These are phyloP conservation scores for Fulica atra DNA, from an alignment of 2,113 vertebrate species.

Conservation along the genomic window DNA sequence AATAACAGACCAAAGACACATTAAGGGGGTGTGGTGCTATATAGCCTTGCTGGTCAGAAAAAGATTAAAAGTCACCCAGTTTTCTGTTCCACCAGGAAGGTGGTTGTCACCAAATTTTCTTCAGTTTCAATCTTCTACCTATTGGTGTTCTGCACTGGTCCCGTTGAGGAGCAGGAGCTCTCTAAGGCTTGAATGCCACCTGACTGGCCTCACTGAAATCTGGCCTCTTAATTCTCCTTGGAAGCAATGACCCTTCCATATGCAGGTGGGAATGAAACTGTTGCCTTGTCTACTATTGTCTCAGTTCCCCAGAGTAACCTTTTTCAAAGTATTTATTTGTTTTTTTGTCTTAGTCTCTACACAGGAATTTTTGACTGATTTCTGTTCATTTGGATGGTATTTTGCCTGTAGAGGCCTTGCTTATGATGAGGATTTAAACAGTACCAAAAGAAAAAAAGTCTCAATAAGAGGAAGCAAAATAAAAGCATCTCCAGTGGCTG, in stretches of 20 bases:
- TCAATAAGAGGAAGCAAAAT: no score
- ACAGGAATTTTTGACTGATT: background rate
- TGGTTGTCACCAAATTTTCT: background rate
- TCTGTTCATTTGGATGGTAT: background rate
- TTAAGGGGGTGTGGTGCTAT: accelerated
- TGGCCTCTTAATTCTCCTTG: background rate
- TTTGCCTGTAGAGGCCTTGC: background rate
- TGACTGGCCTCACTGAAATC: background rate
- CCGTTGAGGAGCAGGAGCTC: background rate
- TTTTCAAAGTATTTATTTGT: background rate
- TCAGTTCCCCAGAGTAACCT: background rate
- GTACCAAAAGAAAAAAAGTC: background rate
- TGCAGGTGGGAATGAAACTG: background rate
- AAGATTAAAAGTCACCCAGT: background rate
- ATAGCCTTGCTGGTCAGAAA: background rate
- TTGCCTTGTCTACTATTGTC: background rate
- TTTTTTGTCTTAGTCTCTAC: background rate
- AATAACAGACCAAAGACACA: background rate
- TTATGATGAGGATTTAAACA: background rate
- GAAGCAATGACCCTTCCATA: background rate
- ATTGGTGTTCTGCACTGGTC: background rate
- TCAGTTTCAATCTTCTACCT: background rate
- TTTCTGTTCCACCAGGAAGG: background rate
- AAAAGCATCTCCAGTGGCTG: background rate
- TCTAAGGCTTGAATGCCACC: background rate